Base-by-base conservation (phyloP, 2,797 vertebrate species). In the Pteronotus mesoamericanus region DNA sequence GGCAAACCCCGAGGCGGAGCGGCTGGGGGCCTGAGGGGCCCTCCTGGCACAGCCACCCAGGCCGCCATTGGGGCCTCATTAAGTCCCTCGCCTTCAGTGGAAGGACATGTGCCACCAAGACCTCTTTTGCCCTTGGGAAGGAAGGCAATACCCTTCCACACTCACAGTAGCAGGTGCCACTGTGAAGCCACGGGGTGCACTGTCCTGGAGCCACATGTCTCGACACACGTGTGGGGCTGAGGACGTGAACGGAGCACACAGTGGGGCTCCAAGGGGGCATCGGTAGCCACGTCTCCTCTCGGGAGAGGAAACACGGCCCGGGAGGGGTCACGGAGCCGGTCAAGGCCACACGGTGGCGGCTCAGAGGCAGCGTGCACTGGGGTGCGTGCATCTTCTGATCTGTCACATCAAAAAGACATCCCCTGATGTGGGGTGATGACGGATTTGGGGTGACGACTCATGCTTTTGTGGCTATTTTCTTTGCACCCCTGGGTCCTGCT, bases 41-140 rank as follows among this genome's bases (percentile, higher is more conserved):
- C 51, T 24, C 15, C 21, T 2, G 9, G 72, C 12, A 15, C 57
- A 1, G 7, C 0, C 34, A n/a, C 57, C 19, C 64, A 2, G 14
- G 22, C 18, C 26, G 0, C 0, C 0, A 0, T 19, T 6, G 0
- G 1, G 42, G 37, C 34, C 0, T 8, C 9, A 37, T 18, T 2
- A 14, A 9, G 21, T 18, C 64, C 32, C 72, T 34, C 1, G 75
- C 15, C n/a, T 34, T 26, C 18, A 22, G 24, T 0, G 32, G 61
- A 2, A 0, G 1, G 69, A 42, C 1, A 0, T 0, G 9, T 19
- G 53, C 34, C 29, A 9, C 2, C 3, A 7, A 44, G 32, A n/a
- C n/a, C 7, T 51, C 11, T 61, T 26, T 42, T 4, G 10, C 21
- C 9, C 48, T 32, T 2, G 24, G 34, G 53, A 46, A 71, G 48